Evolutionary conservation across 2,113 vertebrate species (phyloP).

Genomic region (Vanacampus margaritifer): DNA sequence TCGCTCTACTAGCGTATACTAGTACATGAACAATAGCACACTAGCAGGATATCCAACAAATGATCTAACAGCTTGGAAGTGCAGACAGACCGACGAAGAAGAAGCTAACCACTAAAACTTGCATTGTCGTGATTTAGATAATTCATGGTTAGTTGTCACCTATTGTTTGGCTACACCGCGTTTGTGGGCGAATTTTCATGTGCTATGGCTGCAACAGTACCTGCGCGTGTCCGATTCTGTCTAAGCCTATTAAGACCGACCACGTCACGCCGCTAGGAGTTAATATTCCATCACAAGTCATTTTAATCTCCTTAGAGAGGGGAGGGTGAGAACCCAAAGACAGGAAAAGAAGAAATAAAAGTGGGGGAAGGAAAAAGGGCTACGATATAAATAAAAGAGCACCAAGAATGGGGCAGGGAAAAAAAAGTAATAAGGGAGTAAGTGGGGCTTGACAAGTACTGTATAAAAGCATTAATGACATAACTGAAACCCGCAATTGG

Average conservation of each 20-base stretch:
- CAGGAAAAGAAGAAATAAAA: neutral
- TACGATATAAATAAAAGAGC: neutral
- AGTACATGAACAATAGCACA: too few species aligned
- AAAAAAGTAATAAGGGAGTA: neutral
- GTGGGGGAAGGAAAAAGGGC: conserved; percentile 12
- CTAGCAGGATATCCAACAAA: too few species aligned
- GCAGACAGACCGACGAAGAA: too few species aligned
- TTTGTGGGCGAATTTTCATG: conserved; percentile 20
- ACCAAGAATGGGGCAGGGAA: neutral
- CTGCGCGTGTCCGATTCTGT: conserved; percentile 10
- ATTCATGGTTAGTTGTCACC: conserved; percentile 15
- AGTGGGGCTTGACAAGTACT: conserved; percentile 28
- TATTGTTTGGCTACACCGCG: conserved; percentile 19
- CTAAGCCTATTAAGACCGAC: conserved; percentile 54
- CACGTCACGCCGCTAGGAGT: conserved; percentile 46
- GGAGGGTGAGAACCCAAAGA: conserved; percentile 21
- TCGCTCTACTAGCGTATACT: too few species aligned
- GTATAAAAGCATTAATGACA: conserved; percentile 50
- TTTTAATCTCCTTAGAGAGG: conserved; percentile 64
- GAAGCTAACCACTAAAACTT: neutral
- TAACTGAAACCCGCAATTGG: conserved; percentile 39
- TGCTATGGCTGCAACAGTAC: neutral
- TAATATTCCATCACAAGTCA: conserved; percentile 69
- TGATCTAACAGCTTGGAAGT: too few species aligned
- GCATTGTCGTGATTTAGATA: neutral